Percentiles rank a stretch among this genome's conserved stretches.
Evolutionary conservation across 2,113 vertebrate genomes (phyloP).

Genomic region (Stegostoma tigrinum): DNA sequence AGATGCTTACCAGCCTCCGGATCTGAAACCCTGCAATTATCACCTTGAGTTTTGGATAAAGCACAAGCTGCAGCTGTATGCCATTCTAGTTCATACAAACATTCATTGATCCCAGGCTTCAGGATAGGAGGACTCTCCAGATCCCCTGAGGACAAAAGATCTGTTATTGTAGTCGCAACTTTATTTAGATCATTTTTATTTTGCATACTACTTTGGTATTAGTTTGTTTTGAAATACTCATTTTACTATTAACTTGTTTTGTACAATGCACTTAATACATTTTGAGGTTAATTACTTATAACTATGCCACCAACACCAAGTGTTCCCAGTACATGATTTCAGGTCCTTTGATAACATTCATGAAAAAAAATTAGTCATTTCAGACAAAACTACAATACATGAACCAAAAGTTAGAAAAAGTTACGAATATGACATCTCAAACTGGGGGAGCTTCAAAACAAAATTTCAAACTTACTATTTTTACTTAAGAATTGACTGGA

Average conservation of each 20-base stretch:
- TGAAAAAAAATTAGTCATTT: too few relatives aligned
- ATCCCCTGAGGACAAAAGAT: conserved; percentile 60
- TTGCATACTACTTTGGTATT: not conserved
- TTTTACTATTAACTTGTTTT: not conserved
- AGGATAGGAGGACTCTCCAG: conserved; percentile 77
- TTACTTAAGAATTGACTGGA: not conserved
- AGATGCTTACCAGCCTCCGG: conserved; percentile 69
- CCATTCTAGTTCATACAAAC: conserved; percentile 82
- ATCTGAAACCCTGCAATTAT: conserved; percentile 79
- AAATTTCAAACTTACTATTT: not conserved
- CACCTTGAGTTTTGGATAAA: conserved; percentile 70
- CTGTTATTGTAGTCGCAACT: not conserved
- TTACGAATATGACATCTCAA: not conserved
- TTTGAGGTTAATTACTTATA: not conserved
- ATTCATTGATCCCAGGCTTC: conserved; percentile 51
- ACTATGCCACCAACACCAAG: not conserved
- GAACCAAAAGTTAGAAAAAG: not conserved
- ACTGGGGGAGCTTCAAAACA: not conserved
- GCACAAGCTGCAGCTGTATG: conserved; percentile 81
- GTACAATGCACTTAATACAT: not conserved
- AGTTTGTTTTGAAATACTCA: not conserved
- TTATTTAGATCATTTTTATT: not conserved
- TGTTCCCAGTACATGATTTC: not conserved
- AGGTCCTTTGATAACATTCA: too few relatives aligned
- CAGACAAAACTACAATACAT: too few relatives aligned